Evolutionary conservation across 2,888 invertebrate species (phyloP).

Genomic region (Dasypogon diadema): DNA sequence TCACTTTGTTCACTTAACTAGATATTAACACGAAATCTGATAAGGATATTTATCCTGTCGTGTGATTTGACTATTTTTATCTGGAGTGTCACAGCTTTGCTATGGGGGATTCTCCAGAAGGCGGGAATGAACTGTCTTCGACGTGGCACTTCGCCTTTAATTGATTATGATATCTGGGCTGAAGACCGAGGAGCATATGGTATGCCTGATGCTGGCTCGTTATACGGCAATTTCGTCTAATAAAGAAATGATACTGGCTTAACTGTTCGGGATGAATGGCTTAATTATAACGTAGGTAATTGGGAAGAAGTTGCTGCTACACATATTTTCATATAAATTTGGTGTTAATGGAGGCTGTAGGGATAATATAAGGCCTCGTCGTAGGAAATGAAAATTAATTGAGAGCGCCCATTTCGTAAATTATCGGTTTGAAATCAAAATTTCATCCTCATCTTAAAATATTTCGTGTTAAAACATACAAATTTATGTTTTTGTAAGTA

Average conservation of each 20-base stretch:
- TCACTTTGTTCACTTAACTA: slow-evolving; percentile 51
- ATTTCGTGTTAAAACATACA: no score
- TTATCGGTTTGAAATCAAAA: no score
- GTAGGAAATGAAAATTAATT: no score
- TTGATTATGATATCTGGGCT: slow-evolving; percentile 40
- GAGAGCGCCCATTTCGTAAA: no score
- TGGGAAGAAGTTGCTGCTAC: no score
- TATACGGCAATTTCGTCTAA: not conserved
- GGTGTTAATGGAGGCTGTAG: no score
- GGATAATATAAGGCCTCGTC: no score
- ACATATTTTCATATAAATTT: no score
- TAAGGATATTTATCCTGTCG: slow-evolving; percentile 53
- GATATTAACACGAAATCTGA: slow-evolving; percentile 52
- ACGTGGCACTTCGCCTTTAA: slow-evolving; percentile 19
- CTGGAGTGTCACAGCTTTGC: slow-evolving; percentile 31
- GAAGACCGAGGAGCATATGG: slow-evolving; percentile 37
- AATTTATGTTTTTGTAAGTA: no score
- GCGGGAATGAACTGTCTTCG: slow-evolving; percentile 21
- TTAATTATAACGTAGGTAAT: not conserved
- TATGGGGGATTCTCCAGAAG: not conserved
- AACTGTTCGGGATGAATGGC: not conserved
- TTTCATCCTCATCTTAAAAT: no score
- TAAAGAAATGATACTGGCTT: not conserved
- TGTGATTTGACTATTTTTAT: slow-evolving; percentile 51
- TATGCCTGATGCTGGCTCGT: not conserved